A percentile compares a stretch with the other conserved stretches of the same genome.
Conservation (phyloP, 1,140 invertebrate genomes). For the Colletes latitarsis region DNA sequence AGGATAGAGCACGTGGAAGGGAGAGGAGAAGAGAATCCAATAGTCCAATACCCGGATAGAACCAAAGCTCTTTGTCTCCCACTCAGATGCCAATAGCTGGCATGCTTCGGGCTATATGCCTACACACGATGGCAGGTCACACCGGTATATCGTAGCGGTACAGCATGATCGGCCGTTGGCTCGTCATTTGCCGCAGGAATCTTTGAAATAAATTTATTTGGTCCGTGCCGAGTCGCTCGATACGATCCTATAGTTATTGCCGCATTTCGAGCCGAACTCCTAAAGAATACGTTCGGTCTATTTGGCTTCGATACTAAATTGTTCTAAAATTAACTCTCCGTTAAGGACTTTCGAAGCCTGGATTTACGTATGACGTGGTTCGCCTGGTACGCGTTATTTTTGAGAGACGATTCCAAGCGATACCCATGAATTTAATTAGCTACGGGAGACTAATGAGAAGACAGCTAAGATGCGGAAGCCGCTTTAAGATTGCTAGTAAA, state of each 20-base stretch:
- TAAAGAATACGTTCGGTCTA: not conserved
- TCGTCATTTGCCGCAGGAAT: conserved; percentile 46
- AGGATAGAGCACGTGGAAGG: not conserved
- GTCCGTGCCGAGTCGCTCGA: not conserved
- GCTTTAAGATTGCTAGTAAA: too few species aligned
- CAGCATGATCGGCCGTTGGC: conserved; percentile 38
- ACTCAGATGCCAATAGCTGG: conserved; percentile 64
- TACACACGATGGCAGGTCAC: conserved; percentile 29
- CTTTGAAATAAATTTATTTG: conserved; percentile 50
- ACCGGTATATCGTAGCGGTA: conserved; percentile 23
- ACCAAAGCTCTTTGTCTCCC: conserved; percentile 65
- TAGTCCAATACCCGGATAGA: conserved; percentile 63
- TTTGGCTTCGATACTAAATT: not conserved
- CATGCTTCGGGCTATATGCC: conserved; percentile 60
- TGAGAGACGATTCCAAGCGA: too few species aligned
- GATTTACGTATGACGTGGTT: too few species aligned
- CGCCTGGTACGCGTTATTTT: too few species aligned
- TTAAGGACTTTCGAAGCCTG: too few species aligned
- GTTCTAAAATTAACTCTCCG: not conserved
- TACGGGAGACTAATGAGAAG: too few species aligned
- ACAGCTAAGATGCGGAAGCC: too few species aligned
- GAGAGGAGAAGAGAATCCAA: conserved; percentile 56
- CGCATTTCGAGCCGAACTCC: not conserved
- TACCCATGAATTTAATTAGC: too few species aligned
- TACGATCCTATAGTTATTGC: not conserved